These are phyloP conservation scores for Pseudochromis fuscus DNA, from an alignment of 2,797 vertebrate species.

Conservation along the genomic window DNA sequence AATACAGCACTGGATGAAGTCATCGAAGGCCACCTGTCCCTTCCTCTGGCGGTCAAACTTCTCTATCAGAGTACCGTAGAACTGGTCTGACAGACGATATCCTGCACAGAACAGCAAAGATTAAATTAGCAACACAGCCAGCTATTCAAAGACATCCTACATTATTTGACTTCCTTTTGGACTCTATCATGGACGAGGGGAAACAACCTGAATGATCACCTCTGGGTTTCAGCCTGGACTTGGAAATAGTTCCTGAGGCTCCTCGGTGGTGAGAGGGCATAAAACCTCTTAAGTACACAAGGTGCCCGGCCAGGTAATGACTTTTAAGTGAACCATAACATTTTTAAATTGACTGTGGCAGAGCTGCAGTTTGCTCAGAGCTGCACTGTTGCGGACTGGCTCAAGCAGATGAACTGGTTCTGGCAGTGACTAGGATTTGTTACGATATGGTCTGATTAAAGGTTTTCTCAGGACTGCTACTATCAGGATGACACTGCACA, in stretches of 20 bases:
- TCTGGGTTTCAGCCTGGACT: neutral
- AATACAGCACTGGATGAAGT: conserved; percentile 99
- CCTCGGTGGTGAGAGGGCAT: neutral
- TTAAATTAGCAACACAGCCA: neutral
- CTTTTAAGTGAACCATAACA: conserved; percentile 6
- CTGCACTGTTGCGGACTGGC: neutral
- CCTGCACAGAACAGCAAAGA: conserved; percentile 80
- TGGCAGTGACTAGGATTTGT: neutral
- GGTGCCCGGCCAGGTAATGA: neutral
- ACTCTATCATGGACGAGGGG: neutral
- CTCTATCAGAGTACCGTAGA: conserved; percentile 95
- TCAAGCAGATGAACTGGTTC: conserved; percentile 3
- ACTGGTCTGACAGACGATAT: conserved; percentile 97
- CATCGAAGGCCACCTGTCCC: conserved; percentile 97
- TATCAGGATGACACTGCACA: neutral
- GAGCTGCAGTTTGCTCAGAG: neutral
- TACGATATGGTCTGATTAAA: neutral
- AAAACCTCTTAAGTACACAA: neutral
- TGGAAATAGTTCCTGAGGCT: neutral
- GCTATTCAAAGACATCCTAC: neutral
- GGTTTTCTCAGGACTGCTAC: neutral
- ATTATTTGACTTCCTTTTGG: neutral
- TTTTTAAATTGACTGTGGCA: conserved; percentile 5
- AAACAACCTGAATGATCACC: neutral
- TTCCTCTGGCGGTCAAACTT: conserved; percentile 98